Percentiles rank a stretch among this genome's conserved stretches.
Evolutionary conservation across 1,140 invertebrate genomes (phyloP).

Genomic region (Watersipora subatra): DNA sequence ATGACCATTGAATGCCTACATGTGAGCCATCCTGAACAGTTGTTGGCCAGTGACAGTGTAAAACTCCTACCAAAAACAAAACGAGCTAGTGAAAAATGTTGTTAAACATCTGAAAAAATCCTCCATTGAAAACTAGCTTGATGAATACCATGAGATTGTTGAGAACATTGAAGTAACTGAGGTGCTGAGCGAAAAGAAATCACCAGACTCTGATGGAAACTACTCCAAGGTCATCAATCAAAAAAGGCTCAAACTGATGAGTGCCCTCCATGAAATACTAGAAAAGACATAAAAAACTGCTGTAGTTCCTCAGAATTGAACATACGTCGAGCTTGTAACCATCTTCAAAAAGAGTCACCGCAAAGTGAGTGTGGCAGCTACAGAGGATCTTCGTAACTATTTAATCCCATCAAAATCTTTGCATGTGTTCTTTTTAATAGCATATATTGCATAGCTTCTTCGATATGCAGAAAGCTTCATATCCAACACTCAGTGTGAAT

Average conservation of each 20-base stretch:
- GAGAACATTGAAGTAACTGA: conserved; percentile 8
- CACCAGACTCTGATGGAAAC: conserved; percentile 10
- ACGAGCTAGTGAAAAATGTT: no score
- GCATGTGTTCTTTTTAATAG: conserved; percentile 5
- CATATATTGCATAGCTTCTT: conserved; percentile 6
- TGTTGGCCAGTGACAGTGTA: no score
- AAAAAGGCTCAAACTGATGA: neutral
- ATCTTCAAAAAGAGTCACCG: conserved; percentile 10
- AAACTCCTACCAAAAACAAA: no score
- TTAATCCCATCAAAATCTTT: conserved; percentile 5
- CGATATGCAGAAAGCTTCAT: conserved; percentile 6
- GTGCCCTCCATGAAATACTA: neutral
- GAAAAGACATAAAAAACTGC: neutral
- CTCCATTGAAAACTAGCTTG: conserved; percentile 1
- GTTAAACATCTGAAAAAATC: no score
- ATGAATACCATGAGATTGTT: neutral
- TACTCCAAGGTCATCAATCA: conserved; percentile 10
- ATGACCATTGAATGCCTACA: no score
- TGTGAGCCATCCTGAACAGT: no score
- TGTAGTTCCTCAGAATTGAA: conserved; percentile 9
- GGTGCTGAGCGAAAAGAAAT: conserved; percentile 10
- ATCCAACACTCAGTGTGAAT: conserved; percentile 8
- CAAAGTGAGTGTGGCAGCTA: conserved; percentile 10
- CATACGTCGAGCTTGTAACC: conserved; percentile 11
- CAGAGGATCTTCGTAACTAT: conserved; percentile 1